Evolutionary conservation across 2,888 invertebrate genomes (phyloP).

Genomic region (Dexiosoma caninum): DNA sequence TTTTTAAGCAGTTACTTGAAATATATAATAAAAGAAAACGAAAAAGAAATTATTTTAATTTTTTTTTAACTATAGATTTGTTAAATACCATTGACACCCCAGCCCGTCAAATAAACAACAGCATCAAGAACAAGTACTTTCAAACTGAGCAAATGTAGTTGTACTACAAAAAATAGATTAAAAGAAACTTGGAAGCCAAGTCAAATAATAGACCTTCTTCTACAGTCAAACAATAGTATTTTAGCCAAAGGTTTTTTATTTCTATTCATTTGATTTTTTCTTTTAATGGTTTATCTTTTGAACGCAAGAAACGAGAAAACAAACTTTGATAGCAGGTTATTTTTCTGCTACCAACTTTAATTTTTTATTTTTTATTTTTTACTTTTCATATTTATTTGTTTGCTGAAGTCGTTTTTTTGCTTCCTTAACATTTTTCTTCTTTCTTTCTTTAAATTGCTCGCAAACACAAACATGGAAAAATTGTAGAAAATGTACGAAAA

Average conservation of each 20-base stretch:
- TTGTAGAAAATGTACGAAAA: constrained; percentile 4
- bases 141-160: constrained; percentile 9
- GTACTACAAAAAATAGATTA: constrained; percentile 6
- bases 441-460: constrained; percentile 38
- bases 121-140: constrained; percentile 23
- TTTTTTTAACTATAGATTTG: constrained; percentile 30
- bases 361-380: constrained; percentile 1
- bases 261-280: constrained; percentile 7
- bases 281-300: constrained; percentile 51
- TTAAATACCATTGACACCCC: neutral
- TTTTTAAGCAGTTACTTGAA: constrained; percentile 36
- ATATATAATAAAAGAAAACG: neutral
- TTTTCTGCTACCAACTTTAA: constrained; percentile 32
- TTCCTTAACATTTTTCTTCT: constrained; percentile 9
- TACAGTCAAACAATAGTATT: constrained; percentile 1
- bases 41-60: constrained; percentile 10
- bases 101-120: neutral
- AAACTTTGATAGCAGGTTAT: constrained; percentile 47
- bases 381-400: constrained; percentile 33
- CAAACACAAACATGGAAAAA: constrained; percentile 31
- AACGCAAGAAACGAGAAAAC: constrained; percentile 22
- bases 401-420: constrained; percentile 29
- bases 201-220: constrained; percentile 52
- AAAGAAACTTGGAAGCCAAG: constrained; percentile 22
- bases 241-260: constrained; percentile 47